Evolutionary conservation across 2,113 vertebrate genomes (phyloP), one percentile per base, ranked within the genome.

Genomic region (Etheostoma cragini): DNA sequence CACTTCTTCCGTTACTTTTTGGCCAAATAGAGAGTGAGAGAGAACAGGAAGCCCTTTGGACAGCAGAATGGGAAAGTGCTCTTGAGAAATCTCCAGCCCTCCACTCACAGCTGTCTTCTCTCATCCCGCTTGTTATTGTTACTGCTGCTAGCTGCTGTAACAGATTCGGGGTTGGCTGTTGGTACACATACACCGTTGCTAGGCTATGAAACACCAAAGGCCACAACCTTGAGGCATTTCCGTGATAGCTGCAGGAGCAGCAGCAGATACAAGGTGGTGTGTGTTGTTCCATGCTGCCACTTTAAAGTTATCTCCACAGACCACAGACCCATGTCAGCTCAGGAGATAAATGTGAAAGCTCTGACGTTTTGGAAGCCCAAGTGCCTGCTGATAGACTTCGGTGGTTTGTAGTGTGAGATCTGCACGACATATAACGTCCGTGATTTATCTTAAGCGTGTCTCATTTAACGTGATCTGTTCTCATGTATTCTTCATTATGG

Each of bases 121-220:
- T 88, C 86, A 68, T 89, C 85, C 61, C 15, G 16, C 66, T 77
- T 91, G 88, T 94, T 91, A 82, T 90, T 89, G 90, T 91, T 89
- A 83, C 80, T 57, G 81, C 83, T 65, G 62, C 56, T 70, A 46
- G 50, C 65, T 57, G 60, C 81, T 69, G 70, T 78, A 58, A 13
- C 61, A 65, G 69, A 62, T 80, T 14, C 22, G 16, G 35, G 60
- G 50, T 45, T 64, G 72, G 42, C 70, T 92, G 88, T 94, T 93
- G 89, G 80, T 90, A 88, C 87, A 93, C 90, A 90, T 8, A 60
- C 53, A 61, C 73, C 1, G 92, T 95, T 94, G 93, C 93, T 90
- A 91, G 88, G 92, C 74, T 62, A 71, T 89, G 72, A 92, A 91
- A 74, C 69, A 65, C 60, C 3, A 65, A 75, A 84, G 89, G 87